Conservation (phyloP, 2,888 invertebrate genomes). For the Eupithecia inturbata region DNA sequence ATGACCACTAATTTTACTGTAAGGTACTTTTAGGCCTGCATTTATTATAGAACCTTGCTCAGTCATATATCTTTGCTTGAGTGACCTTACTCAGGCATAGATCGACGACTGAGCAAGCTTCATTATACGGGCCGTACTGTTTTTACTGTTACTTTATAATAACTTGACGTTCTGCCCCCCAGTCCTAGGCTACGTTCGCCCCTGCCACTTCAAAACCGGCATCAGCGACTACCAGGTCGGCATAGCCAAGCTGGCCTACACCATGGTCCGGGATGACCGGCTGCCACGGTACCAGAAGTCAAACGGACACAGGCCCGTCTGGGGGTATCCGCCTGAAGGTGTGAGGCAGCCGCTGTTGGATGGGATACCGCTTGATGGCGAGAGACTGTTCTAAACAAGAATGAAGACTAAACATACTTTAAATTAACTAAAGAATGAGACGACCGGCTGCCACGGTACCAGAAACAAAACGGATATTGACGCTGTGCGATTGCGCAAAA, state of each 20-base stretch:
- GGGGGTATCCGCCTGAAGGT: slow-evolving; percentile 74
- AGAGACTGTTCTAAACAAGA: slow-evolving; percentile 63
- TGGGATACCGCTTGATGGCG: slow-evolving; percentile 69
- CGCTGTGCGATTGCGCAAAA: slow-evolving; percentile 25
- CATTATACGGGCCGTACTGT: not conserved
- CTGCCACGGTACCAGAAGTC: slow-evolving; percentile 67
- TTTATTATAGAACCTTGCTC: not conserved
- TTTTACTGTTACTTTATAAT: not conserved
- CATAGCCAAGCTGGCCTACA: slow-evolving; percentile 73
- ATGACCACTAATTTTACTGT: not conserved
- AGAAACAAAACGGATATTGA: slow-evolving; percentile 68
- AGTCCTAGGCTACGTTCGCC: slow-evolving; percentile 72
- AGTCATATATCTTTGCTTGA: not conserved
- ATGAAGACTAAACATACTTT: not conserved
- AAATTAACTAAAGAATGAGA: slow-evolving; percentile 48
- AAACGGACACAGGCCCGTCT: slow-evolving; percentile 69
- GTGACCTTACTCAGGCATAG: not conserved
- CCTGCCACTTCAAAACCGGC: slow-evolving; percentile 67
- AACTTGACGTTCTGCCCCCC: slow-evolving; percentile 26
- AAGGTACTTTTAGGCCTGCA: not conserved
- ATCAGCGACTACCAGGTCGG: slow-evolving; percentile 69
- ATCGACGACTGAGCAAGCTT: not conserved
- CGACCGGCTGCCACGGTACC: slow-evolving; percentile 66
- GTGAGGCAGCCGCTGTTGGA: slow-evolving; percentile 71
- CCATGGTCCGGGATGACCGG: slow-evolving; percentile 70